Conservation (phyloP, 2,113 vertebrate species). For the Osmerus mordax region DNA sequence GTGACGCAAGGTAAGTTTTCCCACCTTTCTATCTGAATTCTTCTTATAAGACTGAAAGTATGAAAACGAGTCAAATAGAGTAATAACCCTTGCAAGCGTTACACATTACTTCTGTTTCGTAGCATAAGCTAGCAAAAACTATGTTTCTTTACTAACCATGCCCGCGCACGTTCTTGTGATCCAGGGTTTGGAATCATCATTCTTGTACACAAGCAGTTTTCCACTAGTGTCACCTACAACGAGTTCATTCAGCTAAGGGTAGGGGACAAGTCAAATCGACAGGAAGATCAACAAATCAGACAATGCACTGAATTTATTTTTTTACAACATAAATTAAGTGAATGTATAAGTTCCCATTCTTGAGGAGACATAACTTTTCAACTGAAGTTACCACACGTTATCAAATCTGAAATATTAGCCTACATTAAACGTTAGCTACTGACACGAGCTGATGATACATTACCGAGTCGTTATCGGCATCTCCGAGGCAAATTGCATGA, state of each 20-base stretch:
- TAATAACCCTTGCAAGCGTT: neutral
- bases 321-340: neutral
- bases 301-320: neutral
- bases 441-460: neutral
- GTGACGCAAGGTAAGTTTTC: neutral
- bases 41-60: too few relatives aligned
- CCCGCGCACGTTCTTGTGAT: constrained; percentile 84
- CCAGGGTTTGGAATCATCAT: constrained; percentile 89
- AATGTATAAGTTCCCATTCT: too few relatives aligned
- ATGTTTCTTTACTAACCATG: constrained; percentile 77
- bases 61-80: too few relatives aligned
- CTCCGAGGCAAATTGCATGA: constrained; percentile 88
- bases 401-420: too few relatives aligned
- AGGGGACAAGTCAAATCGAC: neutral
- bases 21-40: too few relatives aligned
- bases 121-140: neutral
- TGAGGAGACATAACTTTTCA: too few relatives aligned
- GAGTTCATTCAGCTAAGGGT: constrained; percentile 85
- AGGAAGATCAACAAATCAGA: too few relatives aligned
- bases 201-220: constrained; percentile 90
- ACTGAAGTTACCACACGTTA: too few relatives aligned
- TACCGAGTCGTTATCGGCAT: constrained; percentile 92
- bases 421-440: too few relatives aligned
- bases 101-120: too few relatives aligned
- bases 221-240: constrained; percentile 94